These are phyloP conservation scores for Synanthedon myopaeformis DNA, from an alignment of 2,888 invertebrate genomes.

Conservation along the genomic window DNA sequence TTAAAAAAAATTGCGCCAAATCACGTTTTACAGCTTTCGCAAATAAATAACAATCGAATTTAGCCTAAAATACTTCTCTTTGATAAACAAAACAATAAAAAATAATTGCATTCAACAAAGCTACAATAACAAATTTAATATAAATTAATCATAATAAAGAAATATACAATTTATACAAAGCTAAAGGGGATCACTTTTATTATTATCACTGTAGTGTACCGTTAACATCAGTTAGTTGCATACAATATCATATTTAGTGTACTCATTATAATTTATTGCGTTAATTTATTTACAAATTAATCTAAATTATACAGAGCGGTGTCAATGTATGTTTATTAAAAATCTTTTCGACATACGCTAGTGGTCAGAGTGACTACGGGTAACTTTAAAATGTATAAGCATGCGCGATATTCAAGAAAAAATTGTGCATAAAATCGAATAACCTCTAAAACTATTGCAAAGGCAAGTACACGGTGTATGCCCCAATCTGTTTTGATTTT, in stretches of 20 bases:
- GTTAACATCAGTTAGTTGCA: constrained; percentile 30
- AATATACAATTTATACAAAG: constrained; percentile 68
- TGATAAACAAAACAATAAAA: constrained; percentile 70
- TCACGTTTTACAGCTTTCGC: constrained; percentile 61
- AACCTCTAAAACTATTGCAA: constrained; percentile 48
- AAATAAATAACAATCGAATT: constrained; percentile 70
- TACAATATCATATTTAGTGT: not conserved
- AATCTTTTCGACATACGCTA: not conserved
- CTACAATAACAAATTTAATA: constrained; percentile 69
- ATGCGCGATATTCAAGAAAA: constrained; percentile 14
- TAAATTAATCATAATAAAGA: constrained; percentile 64
- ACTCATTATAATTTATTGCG: constrained; percentile 21
- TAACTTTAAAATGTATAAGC: constrained; percentile 45
- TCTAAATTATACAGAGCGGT: not conserved
- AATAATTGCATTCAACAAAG: constrained; percentile 71
- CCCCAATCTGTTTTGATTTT: constrained; percentile 21
- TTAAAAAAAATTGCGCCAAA: constrained; percentile 50
- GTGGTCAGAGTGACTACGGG: constrained; percentile 24
- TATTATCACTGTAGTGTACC: constrained; percentile 53
- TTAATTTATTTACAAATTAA: constrained; percentile 27
- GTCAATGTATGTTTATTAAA: not conserved
- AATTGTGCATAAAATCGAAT: constrained; percentile 55
- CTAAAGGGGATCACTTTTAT: constrained; percentile 57
- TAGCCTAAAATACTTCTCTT: constrained; percentile 68
- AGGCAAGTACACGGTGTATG: constrained; percentile 65